Conservation (phyloP, 2,888 invertebrate genomes). For the Limnephilus lunatus region DNA sequence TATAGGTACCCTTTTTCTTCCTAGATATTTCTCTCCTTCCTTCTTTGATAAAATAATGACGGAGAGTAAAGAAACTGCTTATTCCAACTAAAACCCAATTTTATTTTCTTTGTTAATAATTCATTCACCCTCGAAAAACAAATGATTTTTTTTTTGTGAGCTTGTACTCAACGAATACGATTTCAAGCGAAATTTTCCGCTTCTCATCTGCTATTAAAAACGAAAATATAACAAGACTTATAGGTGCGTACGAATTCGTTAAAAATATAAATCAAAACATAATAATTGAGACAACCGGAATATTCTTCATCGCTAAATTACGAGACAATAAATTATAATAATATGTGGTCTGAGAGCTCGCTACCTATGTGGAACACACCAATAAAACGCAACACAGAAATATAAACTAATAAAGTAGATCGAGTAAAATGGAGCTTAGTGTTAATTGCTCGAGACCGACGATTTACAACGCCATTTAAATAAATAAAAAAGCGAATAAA, state of each 20-base stretch:
- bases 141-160: too few species aligned
- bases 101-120: too few species aligned
- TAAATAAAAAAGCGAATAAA: conserved; percentile 55
- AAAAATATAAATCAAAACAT: background rate
- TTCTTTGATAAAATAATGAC: too few species aligned
- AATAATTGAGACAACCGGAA: background rate
- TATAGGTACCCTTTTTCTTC: too few species aligned
- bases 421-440: conserved; percentile 43
- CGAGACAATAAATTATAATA: conserved; percentile 38
- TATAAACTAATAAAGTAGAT: conserved; percentile 44
- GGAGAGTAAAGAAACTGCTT: too few species aligned
- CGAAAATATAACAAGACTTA: background rate
- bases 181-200: background rate
- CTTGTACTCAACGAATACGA: background rate
- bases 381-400: conserved; percentile 30
- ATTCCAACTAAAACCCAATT: too few species aligned
- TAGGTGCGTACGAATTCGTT: background rate
- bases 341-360: background rate
- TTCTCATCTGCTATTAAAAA: background rate
- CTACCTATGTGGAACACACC: conserved; percentile 37
- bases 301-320: conserved; percentile 2
- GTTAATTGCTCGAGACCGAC: conserved; percentile 44
- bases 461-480: conserved; percentile 54
- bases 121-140: too few species aligned
- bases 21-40: too few species aligned